phyloP scores from a whole-genome alignment of 2,797 vertebrate genomes.

The Labeo calbasu region DNA sequence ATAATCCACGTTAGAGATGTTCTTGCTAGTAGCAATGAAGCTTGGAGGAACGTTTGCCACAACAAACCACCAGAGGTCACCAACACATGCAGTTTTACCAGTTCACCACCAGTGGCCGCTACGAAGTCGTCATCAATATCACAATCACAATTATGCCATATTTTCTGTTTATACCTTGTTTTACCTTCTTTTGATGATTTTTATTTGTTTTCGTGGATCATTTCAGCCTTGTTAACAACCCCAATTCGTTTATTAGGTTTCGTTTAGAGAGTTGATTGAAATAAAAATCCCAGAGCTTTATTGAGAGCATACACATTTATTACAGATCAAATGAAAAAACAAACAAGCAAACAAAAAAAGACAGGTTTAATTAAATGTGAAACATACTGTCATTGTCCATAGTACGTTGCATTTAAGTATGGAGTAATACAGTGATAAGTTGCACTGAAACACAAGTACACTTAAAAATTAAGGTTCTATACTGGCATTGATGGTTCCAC shows the following conservation, averaged over 20 bases:
- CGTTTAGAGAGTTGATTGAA: background rate
- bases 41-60: background rate
- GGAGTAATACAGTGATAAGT: background rate
- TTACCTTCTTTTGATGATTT: background rate
- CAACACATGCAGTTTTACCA: too few relatives aligned
- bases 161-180: background rate
- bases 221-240: background rate
- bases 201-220: background rate
- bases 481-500: background rate
- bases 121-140: background rate
- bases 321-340: background rate
- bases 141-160: too few relatives aligned
- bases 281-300: background rate
- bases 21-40: background rate
- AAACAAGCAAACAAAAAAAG: background rate
- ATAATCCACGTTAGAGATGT: too few relatives aligned
- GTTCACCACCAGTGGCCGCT: background rate
- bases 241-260: background rate
- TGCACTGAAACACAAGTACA: background rate
- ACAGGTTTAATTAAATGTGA: background rate
- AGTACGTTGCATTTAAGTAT: background rate
- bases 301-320: background rate
- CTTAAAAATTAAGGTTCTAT: background rate
- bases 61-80: background rate
- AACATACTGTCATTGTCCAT: background rate